Percentiles rank a stretch among this genome's conserved stretches.
These are phyloP conservation scores for Yponomeuta sedellus DNA, from an alignment of 2,888 invertebrate species.

Conservation along the genomic window DNA sequence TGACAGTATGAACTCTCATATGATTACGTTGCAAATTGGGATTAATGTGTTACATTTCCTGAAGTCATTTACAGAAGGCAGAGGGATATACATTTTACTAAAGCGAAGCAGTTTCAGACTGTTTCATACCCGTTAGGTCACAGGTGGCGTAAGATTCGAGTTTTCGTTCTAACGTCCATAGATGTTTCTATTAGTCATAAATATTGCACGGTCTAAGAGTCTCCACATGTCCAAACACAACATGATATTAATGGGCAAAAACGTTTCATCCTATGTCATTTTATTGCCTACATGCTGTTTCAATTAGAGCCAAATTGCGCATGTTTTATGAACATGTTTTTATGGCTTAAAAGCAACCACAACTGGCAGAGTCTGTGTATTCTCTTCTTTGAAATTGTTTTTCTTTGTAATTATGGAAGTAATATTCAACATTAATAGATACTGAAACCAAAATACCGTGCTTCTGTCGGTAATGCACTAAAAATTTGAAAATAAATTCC, in stretches of 20 bases:
- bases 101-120: no score
- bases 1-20: neutral
- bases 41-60: neutral
- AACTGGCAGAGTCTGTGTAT: conserved; percentile 31
- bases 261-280: conserved; percentile 22
- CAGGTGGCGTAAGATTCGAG: no score
- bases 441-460: no score
- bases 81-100: no score
- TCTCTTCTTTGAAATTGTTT: neutral
- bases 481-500: no score
- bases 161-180: no score
- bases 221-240: conserved; percentile 44
- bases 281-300: conserved; percentile 37
- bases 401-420: neutral
- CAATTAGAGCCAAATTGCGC: conserved; percentile 36
- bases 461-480: no score
- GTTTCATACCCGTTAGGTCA: neutral
- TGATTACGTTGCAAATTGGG: neutral
- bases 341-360: conserved; percentile 22
- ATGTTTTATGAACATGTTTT: conserved; percentile 23
- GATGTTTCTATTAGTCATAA: conserved; percentile 2
- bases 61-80: no score
- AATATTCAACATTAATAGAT: neutral
- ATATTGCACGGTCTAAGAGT: conserved; percentile 30
- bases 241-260: conserved; percentile 42